Evolutionary conservation across 1,140 invertebrate species (phyloP), one percentile per base, ranked within the genome.

Genomic region (Augochlora pura): DNA sequence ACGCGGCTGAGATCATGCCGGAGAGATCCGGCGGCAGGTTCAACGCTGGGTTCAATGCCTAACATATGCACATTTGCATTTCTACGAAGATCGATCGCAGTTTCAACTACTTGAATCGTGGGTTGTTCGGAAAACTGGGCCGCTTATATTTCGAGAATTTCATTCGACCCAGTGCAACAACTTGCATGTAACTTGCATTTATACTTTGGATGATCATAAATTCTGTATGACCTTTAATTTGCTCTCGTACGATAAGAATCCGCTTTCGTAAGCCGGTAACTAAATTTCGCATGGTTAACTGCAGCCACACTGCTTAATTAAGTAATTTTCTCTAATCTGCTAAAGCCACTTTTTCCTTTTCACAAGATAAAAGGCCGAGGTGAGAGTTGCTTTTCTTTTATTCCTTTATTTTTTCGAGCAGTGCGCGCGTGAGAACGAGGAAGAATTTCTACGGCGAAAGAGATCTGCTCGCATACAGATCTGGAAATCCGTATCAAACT

Each of bases 301-400:
- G 10, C 10, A 46, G 9, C 42, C 42, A 12, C 42, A 12, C 42
- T 46, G 14, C 12, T 46, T 46, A 57, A n/a, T 52, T 21, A 16
- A 52, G 8, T 21, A 7, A n/a, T 57, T 57, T 57, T 57, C 54
- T n/a, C 18, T n/a, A 9, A 57, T 57, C 54, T 21, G 18, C 21
- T n/a, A 18, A 6, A 12, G 14, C 9, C 3, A 4, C 32, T 39
- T 39, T 64, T n/a, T 64, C 8, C 32, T 4, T 10, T 32, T n/a
- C 32, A n/a, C 62, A 2, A 39, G 32, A 6, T 0, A 27, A 9
- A 64, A 39, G 62, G 16, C 16, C 25, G 16, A 25, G 12, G 60
- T 62, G 60, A 62, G 64, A 66, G 12, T 42, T 42, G 38, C 39
- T 16, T 66, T 66, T n/a, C n/a, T 54, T 52, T 32, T 54, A n/a